Evolutionary conservation across 2,113 vertebrate genomes (phyloP), one percentile per base, ranked within the genome.

Genomic region (Tachysurus fulvidraco): DNA sequence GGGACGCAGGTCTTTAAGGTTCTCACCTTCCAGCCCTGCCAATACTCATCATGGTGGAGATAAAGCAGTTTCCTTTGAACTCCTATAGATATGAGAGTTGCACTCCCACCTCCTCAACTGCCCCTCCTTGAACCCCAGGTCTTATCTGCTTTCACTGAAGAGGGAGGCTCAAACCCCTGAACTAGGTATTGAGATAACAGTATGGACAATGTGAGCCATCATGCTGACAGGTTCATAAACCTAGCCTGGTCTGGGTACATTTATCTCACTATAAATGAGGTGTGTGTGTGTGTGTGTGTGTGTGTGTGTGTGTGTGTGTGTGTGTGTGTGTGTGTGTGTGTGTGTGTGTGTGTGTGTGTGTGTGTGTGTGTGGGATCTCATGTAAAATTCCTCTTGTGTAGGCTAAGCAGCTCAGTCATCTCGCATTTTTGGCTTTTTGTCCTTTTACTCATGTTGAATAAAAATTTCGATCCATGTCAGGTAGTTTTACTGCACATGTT

Each of bases 101-200:
- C 60, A 81, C 67, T 82, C 83, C 59, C 87, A 81, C 67, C 55
- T 87, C 81, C 71, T 23, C 19, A 19, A 91, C 93, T 91, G 89
- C 4, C 90, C 91, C 85, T 87, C 89, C 91, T 92, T 85, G 59
- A 83, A 85, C 85, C 88, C 44, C 80, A 13, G 21, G 10, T 94
- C 95, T 96, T 95, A 96, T 96, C 96, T 96, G 92, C 94, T 94
- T 96, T 95, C 93, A 88, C 91, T 93, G 94, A 93, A 95, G 94
- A 93, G 95, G 92, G 92, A 94, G 95, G 95, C 95, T 95, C 94
- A 94, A 94, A 94, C 91, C 93, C 88, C 87, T 84, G 10, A 91
- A 93, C 92, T 91, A 93, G 94, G 69, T 60, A 81, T 92, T 89
- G 90, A 94, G 94, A 94, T 94, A 95, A 94, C 90, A 93, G 87